Conservation (phyloP, 2,797 vertebrate species). For the Poliocrania exsul region DNA sequence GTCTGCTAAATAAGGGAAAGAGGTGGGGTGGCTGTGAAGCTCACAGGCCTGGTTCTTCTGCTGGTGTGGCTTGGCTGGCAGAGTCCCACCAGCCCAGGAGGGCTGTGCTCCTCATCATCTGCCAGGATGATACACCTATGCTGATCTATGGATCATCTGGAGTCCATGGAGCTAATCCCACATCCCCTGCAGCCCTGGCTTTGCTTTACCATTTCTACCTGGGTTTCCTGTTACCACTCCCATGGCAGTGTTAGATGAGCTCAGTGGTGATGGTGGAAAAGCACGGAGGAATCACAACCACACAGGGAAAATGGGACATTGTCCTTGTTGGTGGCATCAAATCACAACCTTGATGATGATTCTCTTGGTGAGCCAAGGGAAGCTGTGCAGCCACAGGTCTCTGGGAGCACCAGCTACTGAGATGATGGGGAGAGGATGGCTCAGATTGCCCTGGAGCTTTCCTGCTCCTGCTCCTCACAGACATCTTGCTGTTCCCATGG, state of each 20-base stretch:
- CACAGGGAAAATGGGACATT: rapidly evolving
- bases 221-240: not conserved
- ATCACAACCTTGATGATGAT: not conserved
- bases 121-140: rapidly evolving
- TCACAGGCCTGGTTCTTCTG: not conserved
- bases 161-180: rapidly evolving
- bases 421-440: not conserved
- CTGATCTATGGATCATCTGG: not conserved
- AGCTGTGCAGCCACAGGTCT: not conserved
- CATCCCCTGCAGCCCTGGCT: not conserved
- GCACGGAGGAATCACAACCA: not conserved
- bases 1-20: not conserved
- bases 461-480: not conserved
- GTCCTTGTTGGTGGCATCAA: not conserved
- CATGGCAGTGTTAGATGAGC: not conserved
- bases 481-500: not conserved
- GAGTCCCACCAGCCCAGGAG: not conserved
- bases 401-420: not conserved
- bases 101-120: not conserved
- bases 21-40: not conserved
- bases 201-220: not conserved
- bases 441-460: not conserved
- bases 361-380: not conserved
- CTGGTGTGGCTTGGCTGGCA: not conserved
- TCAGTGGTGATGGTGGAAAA: not conserved